Base-by-base conservation (phyloP, 2,888 invertebrate genomes). In the Latrodectus hesperus region DNA sequence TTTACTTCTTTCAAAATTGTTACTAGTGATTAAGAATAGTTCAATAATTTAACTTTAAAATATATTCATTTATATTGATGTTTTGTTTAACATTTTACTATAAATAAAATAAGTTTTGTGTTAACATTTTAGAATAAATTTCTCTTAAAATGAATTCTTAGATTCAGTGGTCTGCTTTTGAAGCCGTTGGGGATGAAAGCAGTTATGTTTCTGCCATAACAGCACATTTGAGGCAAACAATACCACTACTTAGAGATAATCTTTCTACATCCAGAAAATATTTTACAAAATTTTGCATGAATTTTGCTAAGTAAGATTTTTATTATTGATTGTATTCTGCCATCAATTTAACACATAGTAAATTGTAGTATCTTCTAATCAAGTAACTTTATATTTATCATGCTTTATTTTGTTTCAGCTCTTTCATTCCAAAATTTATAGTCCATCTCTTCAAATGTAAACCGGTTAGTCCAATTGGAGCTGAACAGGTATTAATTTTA, bases 281-380 rank as follows among this genome's bases (percentile, higher is more conserved):
- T 92, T 99, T 99, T 93, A 99, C 98, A 0, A 98, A 99, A 91
- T 96, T 99, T 92, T 99, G 99, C 92, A 96, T 98, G 38, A 96
- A 98, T 91, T 99, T 99, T 93, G 98, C 96, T 1, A 98, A 94
- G 94, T 95, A 92, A 91, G 92, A 91, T 53, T 2, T 12, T 22
- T 22, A 22, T 22, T 22, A 22, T 22, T 22, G 1, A 22, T 22
- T 22, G 22, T 22, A 22, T 22, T 22, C 22, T 22, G 22, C 22
- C 1, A 1, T 22, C 22, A 22, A 22, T 22, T 22, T 22, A 22
- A 22, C 22, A 22, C 1, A 1, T 22, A 22, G 1, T 22, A 22
- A 22, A 22, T 22, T 22, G 22, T 22, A 22, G 22, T 22, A 22
- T 22, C 22, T 0, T 22, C 22, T 1, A 22, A 22, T 22, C 22